Percentiles rank a stretch among this genome's conserved stretches.
Conservation (phyloP, 2,113 vertebrate genomes). For the Brevimyrus niger region DNA sequence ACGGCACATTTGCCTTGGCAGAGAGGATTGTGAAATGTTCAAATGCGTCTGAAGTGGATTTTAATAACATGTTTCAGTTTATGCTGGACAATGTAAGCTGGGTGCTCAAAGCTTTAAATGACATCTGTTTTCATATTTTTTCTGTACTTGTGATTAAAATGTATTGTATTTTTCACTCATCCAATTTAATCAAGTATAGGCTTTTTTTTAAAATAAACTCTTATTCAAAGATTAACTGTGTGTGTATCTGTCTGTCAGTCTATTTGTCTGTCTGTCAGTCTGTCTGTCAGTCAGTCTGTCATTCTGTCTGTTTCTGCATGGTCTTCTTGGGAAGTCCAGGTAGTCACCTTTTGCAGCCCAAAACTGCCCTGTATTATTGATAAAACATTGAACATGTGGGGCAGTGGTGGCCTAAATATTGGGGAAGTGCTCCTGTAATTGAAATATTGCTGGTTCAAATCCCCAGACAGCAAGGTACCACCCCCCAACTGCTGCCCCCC, state of each 20-base stretch:
- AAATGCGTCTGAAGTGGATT: background rate
- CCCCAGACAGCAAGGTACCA: no score
- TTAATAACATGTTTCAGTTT: background rate
- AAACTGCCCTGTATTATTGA: background rate
- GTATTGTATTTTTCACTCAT: background rate
- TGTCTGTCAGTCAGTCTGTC: no score
- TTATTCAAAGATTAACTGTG: background rate
- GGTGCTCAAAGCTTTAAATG: background rate
- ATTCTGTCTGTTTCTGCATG: background rate
- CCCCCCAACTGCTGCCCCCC: no score
- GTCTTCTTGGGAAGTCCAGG: background rate
- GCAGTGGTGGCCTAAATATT: no score
- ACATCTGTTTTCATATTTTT: conserved; percentile 2
- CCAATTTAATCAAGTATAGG: background rate
- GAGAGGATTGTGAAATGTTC: background rate
- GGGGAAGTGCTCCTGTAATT: no score
- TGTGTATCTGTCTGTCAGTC: background rate
- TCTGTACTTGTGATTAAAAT: background rate
- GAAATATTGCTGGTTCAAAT: no score
- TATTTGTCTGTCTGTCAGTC: background rate
- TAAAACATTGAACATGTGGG: background rate
- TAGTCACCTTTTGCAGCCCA: background rate
- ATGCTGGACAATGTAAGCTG: background rate
- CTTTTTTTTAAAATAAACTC: background rate
- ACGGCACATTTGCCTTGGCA: background rate